Percentiles rank a stretch among this genome's conserved stretches.
These are phyloP conservation scores for Spatulosminthurus flaviceps DNA, from an alignment of 2,888 invertebrate species.

Conservation along the genomic window DNA sequence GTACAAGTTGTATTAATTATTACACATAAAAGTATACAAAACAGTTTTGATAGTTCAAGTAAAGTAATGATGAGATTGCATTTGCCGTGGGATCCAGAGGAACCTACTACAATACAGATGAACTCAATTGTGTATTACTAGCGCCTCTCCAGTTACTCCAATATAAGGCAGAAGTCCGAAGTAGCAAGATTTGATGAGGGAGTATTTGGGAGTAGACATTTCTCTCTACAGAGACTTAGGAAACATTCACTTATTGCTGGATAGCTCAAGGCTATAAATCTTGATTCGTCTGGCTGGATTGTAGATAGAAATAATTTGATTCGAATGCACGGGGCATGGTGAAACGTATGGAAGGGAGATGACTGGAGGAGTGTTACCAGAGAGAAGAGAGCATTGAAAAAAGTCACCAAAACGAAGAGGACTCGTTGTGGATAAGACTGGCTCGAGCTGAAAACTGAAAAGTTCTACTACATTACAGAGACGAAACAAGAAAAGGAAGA, in stretches of 20 bases:
- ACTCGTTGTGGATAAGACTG: neutral
- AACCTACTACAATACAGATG: too few species aligned
- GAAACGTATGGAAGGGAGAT: slow-evolving; percentile 11
- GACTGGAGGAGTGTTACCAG: neutral
- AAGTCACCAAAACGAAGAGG: neutral
- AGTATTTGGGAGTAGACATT: neutral
- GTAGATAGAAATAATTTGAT: slow-evolving; percentile 13
- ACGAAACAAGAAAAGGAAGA: slow-evolving; percentile 18
- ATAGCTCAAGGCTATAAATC: neutral
- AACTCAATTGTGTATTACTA: too few species aligned
- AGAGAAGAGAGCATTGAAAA: neutral
- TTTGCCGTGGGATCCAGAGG: too few species aligned
- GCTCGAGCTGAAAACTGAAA: slow-evolving; percentile 5
- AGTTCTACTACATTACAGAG: slow-evolving; percentile 21
- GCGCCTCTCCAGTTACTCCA: too few species aligned
- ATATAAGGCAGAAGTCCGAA: neutral
- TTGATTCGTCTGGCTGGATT: neutral
- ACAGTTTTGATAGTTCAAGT: too few species aligned
- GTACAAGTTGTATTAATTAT: too few species aligned
- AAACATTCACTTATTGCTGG: slow-evolving; percentile 11
- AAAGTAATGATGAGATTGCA: too few species aligned
- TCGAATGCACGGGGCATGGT: slow-evolving; percentile 7
- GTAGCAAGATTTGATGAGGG: neutral
- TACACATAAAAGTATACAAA: too few species aligned
- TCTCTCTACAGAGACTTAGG: neutral